Evolutionary conservation across 92 coral and sea anemone genomes (phyloP), one percentile per base, ranked within the genome.

Genomic region (Hydrozoanthus gracilis): DNA sequence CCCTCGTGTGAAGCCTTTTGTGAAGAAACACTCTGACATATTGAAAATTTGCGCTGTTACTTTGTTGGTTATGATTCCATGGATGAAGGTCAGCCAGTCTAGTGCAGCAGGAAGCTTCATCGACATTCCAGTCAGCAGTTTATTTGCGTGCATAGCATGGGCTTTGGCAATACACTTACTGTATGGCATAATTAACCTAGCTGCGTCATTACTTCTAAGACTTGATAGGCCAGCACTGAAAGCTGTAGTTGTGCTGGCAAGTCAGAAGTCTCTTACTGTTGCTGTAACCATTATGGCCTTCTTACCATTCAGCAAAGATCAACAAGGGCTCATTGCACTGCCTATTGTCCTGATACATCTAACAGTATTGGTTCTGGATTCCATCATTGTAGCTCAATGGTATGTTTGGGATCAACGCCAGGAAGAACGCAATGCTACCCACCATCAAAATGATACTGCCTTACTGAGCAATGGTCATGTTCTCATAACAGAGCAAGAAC

Each of bases 11-110:
- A 97, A 92, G 80, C 93, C 88, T 6, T 95, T 88, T 85, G 93
- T 97, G 71, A 91, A 85, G 64, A 95, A 89, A 51, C 90, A 86
- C 91, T 90, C 85, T 67, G 85, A 90, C 86, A 91, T 95, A 4
- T 91, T 97, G 14, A 97, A 97, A 82, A 65, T 93, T 11, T 67
- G 95, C 0, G 78, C 98, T 62, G 78, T 97, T 8, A 84, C 95
- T 52, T 90, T 97, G 6, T 84, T 97, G 4, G 91, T 94, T 44
- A 78, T 92, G 77, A 95, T 97, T 11, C 99, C 99, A 35, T 97
- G 99, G 99, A 87, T 97, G 91, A 97, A 97, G 77, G 95, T 97
- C 27, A 97, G 99, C 71, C 89, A 93, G 10, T 95, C 99, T 65
- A 95, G 98, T 76, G 88, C 94, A 2, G 83, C 86, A 68, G 98